Evolutionary conservation across 2,888 invertebrate species (phyloP).

Genomic region (Mesorhabditis sp.): DNA sequence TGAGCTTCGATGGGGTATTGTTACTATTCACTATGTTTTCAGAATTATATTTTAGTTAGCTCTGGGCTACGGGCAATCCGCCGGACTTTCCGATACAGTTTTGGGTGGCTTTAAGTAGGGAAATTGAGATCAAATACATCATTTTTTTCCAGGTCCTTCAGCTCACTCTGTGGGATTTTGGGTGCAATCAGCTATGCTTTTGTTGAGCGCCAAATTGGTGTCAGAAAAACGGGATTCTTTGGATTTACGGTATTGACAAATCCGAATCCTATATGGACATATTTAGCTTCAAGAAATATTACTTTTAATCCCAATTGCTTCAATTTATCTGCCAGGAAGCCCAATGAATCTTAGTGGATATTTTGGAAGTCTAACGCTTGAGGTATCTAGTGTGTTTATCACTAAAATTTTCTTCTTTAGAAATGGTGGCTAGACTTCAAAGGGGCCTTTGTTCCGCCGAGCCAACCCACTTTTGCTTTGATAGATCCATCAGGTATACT

Average conservation of each 20-base stretch:
- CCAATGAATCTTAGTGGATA: slow-evolving; percentile 43
- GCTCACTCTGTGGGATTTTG: slow-evolving; percentile 33
- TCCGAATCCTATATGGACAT: background rate
- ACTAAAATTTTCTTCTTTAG: background rate
- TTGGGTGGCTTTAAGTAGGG: slow-evolving; percentile 35
- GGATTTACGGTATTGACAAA: slow-evolving; percentile 34
- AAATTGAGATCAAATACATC: background rate
- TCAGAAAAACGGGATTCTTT: slow-evolving; percentile 45
- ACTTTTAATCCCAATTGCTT: slow-evolving; percentile 38
- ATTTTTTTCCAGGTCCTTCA: slow-evolving; percentile 23
- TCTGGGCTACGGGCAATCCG: slow-evolving; percentile 44
- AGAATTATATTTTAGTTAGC: slow-evolving; percentile 29
- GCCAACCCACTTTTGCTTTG: slow-evolving; percentile 35
- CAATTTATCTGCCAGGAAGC: slow-evolving; percentile 47
- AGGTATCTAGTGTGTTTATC: background rate
- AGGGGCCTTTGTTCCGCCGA: slow-evolving; percentile 14
- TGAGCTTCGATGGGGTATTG: slow-evolving; percentile 49
- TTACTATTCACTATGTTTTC: background rate
- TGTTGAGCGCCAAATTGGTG: slow-evolving; percentile 40
- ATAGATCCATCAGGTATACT: slow-evolving; percentile 29
- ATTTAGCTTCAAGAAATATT: slow-evolving; percentile 40
- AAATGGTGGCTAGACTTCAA: background rate
- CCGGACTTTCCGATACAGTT: slow-evolving; percentile 42
- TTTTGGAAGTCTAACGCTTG: slow-evolving; percentile 13
- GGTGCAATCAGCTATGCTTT: slow-evolving; percentile 47